phyloP scores from a whole-genome alignment of 1,140 invertebrate genomes.

The Coenobita brevimanus region DNA sequence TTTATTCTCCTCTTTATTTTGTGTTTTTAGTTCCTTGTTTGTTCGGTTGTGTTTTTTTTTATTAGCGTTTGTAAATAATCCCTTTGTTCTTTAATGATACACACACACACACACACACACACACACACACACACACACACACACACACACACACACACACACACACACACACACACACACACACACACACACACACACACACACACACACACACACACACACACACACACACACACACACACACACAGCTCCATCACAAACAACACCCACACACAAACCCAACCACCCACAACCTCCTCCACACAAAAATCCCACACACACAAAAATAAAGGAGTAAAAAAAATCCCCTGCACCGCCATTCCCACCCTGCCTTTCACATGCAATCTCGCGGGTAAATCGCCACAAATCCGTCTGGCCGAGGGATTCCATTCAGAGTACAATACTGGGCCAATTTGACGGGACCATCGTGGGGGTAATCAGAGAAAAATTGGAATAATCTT shows the following conservation, averaged over 20 bases:
- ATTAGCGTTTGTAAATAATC: no score
- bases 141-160: no score
- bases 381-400: slow-evolving; percentile 36
- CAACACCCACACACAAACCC: not conserved
- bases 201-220: slow-evolving; percentile 19
- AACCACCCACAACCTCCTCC: not conserved
- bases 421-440: slow-evolving; percentile 29
- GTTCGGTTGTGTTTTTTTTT: no score
- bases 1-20: no score
- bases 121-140: no score
- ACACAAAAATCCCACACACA: no score
- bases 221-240: not conserved
- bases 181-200: slow-evolving; percentile 5
- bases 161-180: not conserved
- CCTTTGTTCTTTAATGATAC: no score
- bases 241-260: not conserved
- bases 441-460: slow-evolving; percentile 42
- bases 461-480: slow-evolving; percentile 39
- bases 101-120: no score
- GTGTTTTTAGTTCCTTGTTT: no score
- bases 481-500: slow-evolving; percentile 44
- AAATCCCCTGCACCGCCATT: no score
- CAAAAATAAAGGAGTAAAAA: no score
- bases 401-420: not conserved
- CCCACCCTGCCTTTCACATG: slow-evolving; percentile 34